Conservation (phyloP, 1,140 invertebrate species). For the Pentalonia nigronervosa region DNA sequence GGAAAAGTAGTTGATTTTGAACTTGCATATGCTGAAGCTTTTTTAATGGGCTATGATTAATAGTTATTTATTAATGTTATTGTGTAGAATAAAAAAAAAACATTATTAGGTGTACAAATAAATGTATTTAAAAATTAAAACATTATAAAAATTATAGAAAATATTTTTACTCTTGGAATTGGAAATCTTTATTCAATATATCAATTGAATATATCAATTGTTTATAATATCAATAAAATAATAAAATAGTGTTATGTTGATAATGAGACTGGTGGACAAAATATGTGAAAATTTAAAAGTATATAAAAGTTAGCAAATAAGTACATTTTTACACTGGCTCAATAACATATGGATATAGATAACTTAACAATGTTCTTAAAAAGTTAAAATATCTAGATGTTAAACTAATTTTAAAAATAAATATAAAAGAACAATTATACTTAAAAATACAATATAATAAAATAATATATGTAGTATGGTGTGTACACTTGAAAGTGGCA, state of each 20-base stretch:
- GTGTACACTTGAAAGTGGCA: neutral
- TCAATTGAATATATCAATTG: neutral
- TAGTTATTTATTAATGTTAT: constrained; percentile 40
- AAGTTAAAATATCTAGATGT: neutral
- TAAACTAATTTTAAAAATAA: neutral
- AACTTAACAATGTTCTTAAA: neutral
- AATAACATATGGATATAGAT: neutral
- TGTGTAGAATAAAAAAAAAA: constrained; percentile 25
- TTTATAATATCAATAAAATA: neutral
- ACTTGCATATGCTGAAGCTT: constrained; percentile 78
- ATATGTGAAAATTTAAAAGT: neutral
- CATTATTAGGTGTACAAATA: constrained; percentile 37
- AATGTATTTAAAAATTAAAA: constrained; percentile 42
- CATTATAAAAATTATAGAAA: neutral
- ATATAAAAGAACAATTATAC: neutral
- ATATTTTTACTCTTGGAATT: neutral
- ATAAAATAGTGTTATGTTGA: neutral
- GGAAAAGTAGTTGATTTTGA: constrained; percentile 79
- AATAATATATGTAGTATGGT: neutral
- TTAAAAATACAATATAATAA: neutral
- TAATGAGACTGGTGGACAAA: neutral
- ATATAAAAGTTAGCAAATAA: neutral
- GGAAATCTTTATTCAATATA: neutral
- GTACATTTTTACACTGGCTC: neutral
- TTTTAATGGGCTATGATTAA: constrained; percentile 80